Conservation (phyloP, 35 echinoderm and acorn worm genomes). For the Anneissia japonica region DNA sequence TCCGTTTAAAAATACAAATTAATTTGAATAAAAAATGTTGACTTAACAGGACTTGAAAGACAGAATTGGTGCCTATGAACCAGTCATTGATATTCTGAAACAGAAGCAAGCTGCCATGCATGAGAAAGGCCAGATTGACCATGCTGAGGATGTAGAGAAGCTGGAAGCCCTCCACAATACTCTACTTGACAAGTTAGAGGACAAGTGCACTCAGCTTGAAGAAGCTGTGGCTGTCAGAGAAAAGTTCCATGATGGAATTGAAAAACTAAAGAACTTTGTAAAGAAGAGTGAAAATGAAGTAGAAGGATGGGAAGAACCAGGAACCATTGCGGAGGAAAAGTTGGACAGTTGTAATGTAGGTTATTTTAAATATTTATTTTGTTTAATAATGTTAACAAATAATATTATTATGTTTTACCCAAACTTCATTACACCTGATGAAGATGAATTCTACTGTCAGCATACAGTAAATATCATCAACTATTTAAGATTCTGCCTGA, state of each 20-base stretch:
- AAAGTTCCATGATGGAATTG: neutral
- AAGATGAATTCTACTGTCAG: no score
- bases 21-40: no score
- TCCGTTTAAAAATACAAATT: no score
- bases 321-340: neutral
- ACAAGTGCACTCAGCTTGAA: neutral
- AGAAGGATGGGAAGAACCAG: neutral
- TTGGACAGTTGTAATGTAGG: constrained; percentile 6
- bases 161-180: neutral
- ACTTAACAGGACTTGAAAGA: constrained; percentile 17
- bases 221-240: neutral
- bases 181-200: neutral
- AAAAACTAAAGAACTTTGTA: neutral
- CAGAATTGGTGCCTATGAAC: neutral
- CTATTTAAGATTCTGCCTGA: no score
- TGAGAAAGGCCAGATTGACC: neutral
- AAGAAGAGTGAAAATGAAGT: neutral
- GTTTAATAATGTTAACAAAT: no score
- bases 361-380: neutral
- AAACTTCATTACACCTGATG: no score
- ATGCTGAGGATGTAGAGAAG: neutral
- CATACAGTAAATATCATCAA: no score
- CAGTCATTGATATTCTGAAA: constrained; percentile 5
- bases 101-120: neutral
- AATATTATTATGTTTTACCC: no score